Evolutionary conservation across 2,797 vertebrate genomes (phyloP), one percentile per base, ranked within the genome.

Genomic region (Premnoplex brunnescens): DNA sequence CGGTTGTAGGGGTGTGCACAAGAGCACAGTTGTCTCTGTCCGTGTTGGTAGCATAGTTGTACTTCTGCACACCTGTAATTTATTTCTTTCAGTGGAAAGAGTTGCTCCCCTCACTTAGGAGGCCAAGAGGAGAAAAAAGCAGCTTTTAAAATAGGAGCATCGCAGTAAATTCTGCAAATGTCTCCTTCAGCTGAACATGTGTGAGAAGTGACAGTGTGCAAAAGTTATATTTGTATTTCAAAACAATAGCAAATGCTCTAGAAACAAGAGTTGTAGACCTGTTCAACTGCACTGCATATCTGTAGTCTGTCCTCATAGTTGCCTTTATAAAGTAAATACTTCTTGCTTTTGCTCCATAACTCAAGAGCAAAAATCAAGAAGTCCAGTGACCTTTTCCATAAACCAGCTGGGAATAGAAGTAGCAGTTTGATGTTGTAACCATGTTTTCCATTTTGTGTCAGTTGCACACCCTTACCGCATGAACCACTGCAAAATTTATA

Each of bases 401-500:
- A 97, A 94, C 87, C 76, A 95, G 34, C 92, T 93, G 92, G 92
- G 95, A 97, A 94, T 97, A 96, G 96, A 96, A 95, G 96, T 96
- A 95, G 97, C 97, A 97, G 96, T 97, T 97, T 94, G 93, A 96
- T 97, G 94, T 96, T 88, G 85, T 97, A 95, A 92, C 67, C 93
- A 92, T 89, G 92, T 96, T 97, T 97, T 96, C 93, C 96, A 97
- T 96, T 84, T 96, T 90, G 92, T 96, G 95, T 97, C 88, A 2
- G 95, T 92, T 97, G 97, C 98, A 98, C 98, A 98, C 84, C 92
- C 89, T 97, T 98, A 97, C 97, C 46, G 96, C 95, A 97, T 95
- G 94, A 95, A 96, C 96, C 96, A 97, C 96, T 95, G 94, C 95
- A 2, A 96, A 97, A 97, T 97, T 97, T 96, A 96, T 95, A 87